Percentiles rank a stretch among this genome's conserved stretches.
These are phyloP conservation scores for Martes martes DNA, from an alignment of 2,113 vertebrate species.

Conservation along the genomic window DNA sequence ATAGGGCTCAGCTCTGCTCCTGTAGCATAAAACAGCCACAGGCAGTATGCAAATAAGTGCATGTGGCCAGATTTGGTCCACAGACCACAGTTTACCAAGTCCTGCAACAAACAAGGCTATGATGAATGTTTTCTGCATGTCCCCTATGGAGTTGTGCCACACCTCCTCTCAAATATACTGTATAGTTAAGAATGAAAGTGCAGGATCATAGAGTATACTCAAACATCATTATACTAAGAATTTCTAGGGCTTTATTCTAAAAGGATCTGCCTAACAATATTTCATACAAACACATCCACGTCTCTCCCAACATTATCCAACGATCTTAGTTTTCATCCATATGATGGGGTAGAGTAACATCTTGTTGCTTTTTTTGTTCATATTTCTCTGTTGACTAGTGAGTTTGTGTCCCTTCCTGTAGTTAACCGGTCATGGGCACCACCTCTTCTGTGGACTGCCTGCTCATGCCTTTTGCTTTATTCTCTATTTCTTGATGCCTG, in stretches of 20 bases:
- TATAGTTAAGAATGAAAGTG: not conserved
- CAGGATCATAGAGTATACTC: not conserved
- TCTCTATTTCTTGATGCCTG: not conserved
- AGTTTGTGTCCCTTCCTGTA: not conserved
- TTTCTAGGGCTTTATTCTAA: not conserved
- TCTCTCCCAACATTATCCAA: not conserved
- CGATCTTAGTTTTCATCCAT: not conserved
- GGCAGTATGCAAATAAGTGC: not conserved
- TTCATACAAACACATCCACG: not conserved
- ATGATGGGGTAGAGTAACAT: not conserved
- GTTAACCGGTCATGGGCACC: not conserved
- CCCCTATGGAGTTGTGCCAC: not conserved
- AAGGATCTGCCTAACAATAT: not conserved
- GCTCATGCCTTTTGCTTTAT: not conserved
- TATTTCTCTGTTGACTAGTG: not conserved
- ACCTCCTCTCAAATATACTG: not conserved
- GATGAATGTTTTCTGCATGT: not conserved
- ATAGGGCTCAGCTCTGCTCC: not conserved
- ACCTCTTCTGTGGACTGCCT: not conserved
- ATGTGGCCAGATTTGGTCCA: not conserved
- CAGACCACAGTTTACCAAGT: not conserved
- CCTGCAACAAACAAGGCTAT: not conserved
- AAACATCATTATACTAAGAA: not conserved
- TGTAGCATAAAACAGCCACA: not conserved
- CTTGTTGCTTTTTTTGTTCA: not conserved